Conservation (phyloP, 64 coral and sea anemone species). For the Dendronephthya gigantea region DNA sequence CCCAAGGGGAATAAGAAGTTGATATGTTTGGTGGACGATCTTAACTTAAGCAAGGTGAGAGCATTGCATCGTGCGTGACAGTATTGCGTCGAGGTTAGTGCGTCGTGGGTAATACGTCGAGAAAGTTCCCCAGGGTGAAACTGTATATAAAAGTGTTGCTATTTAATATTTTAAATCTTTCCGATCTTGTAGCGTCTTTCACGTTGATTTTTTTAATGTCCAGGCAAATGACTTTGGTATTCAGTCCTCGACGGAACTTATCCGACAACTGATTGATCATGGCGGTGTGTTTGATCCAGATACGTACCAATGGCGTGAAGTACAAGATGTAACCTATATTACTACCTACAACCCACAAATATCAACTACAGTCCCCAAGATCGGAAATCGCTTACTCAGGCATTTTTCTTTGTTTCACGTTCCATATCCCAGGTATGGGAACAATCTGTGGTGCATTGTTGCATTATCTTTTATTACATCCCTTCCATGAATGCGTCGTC, state of each 20-base stretch:
- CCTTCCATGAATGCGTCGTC: too few relatives aligned
- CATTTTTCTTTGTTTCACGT: conserved; percentile 85
- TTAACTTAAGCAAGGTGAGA: conserved; percentile 93
- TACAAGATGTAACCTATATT: conserved; percentile 80
- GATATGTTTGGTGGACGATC: conserved; percentile 76
- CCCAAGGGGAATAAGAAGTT: conserved; percentile 93
- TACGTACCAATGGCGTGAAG: conserved; percentile 71
- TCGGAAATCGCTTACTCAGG: conserved; percentile 53
- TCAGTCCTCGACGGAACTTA: conserved; percentile 73
- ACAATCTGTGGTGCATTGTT: not conserved
- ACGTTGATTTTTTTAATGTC: not conserved
- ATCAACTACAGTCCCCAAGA: conserved; percentile 59
- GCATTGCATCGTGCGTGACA: too few relatives aligned
- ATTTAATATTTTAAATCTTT: too few relatives aligned
- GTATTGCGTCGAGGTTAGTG: too few relatives aligned
- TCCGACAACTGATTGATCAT: conserved; percentile 94
- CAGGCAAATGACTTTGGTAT: conserved; percentile 59
- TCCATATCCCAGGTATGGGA: conserved; percentile 71
- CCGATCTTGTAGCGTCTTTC: too few relatives aligned
- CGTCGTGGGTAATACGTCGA: too few relatives aligned
- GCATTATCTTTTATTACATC: not conserved
- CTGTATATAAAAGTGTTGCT: too few relatives aligned
- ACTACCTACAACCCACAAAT: conserved; percentile 80
- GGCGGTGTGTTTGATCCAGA: conserved; percentile 91
- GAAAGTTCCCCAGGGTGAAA: too few relatives aligned